A percentile compares a stretch with the other conserved stretches of the same genome.
Conservation (phyloP, 2,797 vertebrate species). For the Forpus xanthops region DNA sequence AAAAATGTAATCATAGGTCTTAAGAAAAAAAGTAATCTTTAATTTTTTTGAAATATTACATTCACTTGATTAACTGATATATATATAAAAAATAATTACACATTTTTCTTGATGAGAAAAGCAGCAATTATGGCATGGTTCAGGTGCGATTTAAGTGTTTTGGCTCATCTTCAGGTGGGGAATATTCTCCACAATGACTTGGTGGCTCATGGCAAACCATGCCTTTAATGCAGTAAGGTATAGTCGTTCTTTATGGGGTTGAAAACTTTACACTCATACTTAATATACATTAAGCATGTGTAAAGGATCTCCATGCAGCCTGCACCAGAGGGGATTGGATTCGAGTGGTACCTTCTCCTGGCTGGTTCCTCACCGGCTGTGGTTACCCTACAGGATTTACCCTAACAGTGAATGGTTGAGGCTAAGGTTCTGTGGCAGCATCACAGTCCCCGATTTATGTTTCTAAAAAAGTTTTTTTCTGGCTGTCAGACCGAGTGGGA, state of each 20-base stretch:
- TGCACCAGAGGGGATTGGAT: accelerated
- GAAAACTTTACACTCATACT: background rate
- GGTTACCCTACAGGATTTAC: background rate
- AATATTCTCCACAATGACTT: background rate
- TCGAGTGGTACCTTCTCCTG: background rate
- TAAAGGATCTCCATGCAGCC: background rate
- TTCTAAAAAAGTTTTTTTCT: background rate
- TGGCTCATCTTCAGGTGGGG: background rate
- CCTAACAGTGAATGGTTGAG: background rate
- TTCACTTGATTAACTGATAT: background rate
- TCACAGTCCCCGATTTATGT: background rate
- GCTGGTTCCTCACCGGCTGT: background rate
- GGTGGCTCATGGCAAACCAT: background rate
- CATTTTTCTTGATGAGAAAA: background rate
- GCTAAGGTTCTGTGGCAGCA: accelerated
- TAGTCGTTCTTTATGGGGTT: background rate
- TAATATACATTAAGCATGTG: background rate
- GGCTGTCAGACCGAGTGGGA: background rate
- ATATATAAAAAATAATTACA: background rate
- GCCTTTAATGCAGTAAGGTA: background rate
- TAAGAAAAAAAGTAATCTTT: background rate
- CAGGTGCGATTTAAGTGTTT: background rate
- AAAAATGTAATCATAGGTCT: background rate
- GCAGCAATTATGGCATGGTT: background rate
- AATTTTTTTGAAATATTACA: background rate